These are phyloP conservation scores for Drosophila neocordata DNA, from an alignment of 1,140 invertebrate genomes.

Conservation along the genomic window DNA sequence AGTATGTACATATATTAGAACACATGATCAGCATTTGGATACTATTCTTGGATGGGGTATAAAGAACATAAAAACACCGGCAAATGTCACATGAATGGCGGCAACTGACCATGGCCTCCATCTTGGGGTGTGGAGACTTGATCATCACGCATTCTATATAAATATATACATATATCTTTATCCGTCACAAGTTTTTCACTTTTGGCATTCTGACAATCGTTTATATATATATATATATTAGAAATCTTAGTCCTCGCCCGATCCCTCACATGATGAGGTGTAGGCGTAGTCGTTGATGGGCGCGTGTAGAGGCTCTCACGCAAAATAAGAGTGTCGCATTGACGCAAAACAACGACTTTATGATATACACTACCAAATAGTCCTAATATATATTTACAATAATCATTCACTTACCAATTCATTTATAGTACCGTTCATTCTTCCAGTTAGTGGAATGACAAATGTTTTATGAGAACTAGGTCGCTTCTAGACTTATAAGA, in stretches of 20 bases:
- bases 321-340: background rate
- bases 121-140: background rate
- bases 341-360: background rate
- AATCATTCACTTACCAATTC: too few species aligned
- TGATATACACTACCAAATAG: background rate
- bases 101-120: conserved; percentile 59
- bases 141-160: conserved; percentile 5
- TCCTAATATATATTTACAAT: too few species aligned
- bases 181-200: conserved; percentile 57
- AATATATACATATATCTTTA: conserved; percentile 21
- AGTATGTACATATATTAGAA: background rate
- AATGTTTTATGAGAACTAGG: too few species aligned
- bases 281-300: conserved; percentile 46
- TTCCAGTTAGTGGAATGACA: too few species aligned
- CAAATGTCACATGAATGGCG: conserved; percentile 66
- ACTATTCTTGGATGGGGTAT: conserved; percentile 51
- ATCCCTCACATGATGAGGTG: conserved; percentile 41
- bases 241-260: background rate
- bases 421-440: too few species aligned
- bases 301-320: conserved; percentile 46
- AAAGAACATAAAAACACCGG: conserved; percentile 1
- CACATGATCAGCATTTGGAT: conserved; percentile 58
- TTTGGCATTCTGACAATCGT: conserved; percentile 48
- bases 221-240: conserved; percentile 5
- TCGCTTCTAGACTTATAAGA: too few species aligned